Evolutionary conservation across 2,113 vertebrate genomes (phyloP).

Genomic region (Camelus bactrianus): DNA sequence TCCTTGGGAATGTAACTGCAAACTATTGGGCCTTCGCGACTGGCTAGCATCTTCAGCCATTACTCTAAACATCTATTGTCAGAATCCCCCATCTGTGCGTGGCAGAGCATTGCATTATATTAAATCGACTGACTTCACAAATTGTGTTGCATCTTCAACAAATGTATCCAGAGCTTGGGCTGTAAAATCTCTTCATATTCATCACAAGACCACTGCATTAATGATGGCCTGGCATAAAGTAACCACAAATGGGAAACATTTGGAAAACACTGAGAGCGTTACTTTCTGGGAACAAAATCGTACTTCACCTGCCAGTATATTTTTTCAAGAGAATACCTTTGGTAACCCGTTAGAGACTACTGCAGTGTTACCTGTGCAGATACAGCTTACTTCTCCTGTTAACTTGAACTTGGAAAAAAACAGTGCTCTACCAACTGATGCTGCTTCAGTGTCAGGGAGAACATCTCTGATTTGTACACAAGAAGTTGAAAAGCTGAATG

Average conservation of each 20-base stretch:
- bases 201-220: conserved; percentile 64
- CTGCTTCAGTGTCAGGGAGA: conserved; percentile 83
- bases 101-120: conserved; percentile 82
- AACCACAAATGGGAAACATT: conserved; percentile 52
- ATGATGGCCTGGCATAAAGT: conserved; percentile 83
- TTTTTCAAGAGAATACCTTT: conserved; percentile 73
- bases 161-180: conserved; percentile 58
- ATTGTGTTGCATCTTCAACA: conserved; percentile 75
- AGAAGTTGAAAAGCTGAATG: conserved; percentile 86
- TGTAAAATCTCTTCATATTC: conserved; percentile 42
- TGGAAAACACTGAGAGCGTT: conserved; percentile 56
- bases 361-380: conserved; percentile 73
- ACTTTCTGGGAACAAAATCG: conserved; percentile 74
- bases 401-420: conserved; percentile 77
- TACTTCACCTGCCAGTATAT: conserved; percentile 56
- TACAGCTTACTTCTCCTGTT: conserved; percentile 80
- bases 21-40: conserved; percentile 82
- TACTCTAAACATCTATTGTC: conserved; percentile 86
- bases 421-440: conserved; percentile 67
- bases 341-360: conserved; percentile 68
- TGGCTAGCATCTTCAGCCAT: conserved; percentile 85
- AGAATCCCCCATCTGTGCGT: conserved; percentile 81
- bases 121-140: conserved; percentile 79
- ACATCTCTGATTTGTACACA: conserved; percentile 85
- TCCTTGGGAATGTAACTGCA: conserved; percentile 90